phyloP scores from a whole-genome alignment of 2,797 vertebrate genomes.

The Cyprinella venusta region DNA sequence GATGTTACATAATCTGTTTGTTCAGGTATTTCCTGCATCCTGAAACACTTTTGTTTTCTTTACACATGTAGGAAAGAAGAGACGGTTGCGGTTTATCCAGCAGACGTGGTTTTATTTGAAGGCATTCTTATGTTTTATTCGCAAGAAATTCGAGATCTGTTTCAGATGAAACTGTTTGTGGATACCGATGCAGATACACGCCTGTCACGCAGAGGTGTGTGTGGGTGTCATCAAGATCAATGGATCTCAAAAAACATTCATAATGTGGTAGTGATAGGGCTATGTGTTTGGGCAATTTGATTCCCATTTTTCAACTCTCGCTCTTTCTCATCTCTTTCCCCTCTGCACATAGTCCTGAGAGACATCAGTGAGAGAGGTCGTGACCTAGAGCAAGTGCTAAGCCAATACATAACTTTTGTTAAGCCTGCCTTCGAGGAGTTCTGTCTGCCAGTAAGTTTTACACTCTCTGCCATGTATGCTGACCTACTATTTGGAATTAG shows the following conservation, averaged over 20 bases:
- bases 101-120: constrained; percentile 92
- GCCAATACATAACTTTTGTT: constrained; percentile 94
- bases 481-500: background rate
- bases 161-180: constrained; percentile 96
- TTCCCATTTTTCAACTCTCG: background rate
- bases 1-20: constrained; percentile 6
- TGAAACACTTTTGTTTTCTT: constrained; percentile 36
- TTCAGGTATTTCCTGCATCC: constrained; percentile 7
- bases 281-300: background rate
- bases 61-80: constrained; percentile 85
- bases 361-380: constrained; percentile 91
- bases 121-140: constrained; percentile 93
- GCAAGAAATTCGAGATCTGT: constrained; percentile 90
- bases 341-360: constrained; percentile 80
- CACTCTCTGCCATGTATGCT: background rate
- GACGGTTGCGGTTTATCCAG: constrained; percentile 87
- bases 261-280: background rate
- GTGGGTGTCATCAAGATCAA: background rate
- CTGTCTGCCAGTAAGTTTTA: constrained; percentile 89
- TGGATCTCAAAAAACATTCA: background rate
- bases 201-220: constrained; percentile 89
- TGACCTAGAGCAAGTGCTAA: constrained; percentile 89
- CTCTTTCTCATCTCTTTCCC: background rate
- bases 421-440: constrained; percentile 97
- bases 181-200: constrained; percentile 92